A percentile compares a stretch with the other conserved stretches of the same genome.
Conservation (phyloP, 2,888 invertebrate genomes). For the Odontomyia ornata region DNA sequence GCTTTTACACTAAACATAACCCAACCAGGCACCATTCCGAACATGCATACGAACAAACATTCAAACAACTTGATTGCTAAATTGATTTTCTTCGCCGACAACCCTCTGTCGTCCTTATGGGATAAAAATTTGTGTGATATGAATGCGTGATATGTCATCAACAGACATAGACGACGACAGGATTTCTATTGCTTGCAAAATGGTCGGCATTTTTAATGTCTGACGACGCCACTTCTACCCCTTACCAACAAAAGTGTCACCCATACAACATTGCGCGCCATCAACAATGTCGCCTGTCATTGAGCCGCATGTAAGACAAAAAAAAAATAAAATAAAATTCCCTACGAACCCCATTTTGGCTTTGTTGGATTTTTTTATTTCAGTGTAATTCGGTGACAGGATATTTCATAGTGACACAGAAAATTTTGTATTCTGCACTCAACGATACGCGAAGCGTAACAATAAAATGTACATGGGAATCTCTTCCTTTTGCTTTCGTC, state of each 20-base stretch:
- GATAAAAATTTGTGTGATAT: slow-evolving; percentile 10
- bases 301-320: slow-evolving; percentile 7
- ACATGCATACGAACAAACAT: not conserved
- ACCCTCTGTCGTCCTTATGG: not conserved
- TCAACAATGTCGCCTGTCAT: not conserved
- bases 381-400: slow-evolving; percentile 24
- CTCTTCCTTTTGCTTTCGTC: not conserved
- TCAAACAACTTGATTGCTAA: slow-evolving; percentile 2
- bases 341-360: not conserved
- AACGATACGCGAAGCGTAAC: not conserved
- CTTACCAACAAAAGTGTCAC: no score
- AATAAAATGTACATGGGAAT: not conserved
- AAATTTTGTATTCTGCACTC: not conserved
- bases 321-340: not conserved
- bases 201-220: slow-evolving; percentile 24
- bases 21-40: no score
- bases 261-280: not conserved
- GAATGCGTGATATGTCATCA: slow-evolving; percentile 30
- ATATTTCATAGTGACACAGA: slow-evolving; percentile 24
- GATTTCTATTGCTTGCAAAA: not conserved
- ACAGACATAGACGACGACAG: slow-evolving; percentile 29
- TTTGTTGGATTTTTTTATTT: not conserved
- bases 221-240: not conserved
- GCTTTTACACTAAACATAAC: no score
- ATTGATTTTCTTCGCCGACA: slow-evolving; percentile 7